Evolutionary conservation across 1,140 invertebrate species (phyloP), one percentile per base, ranked within the genome.

Genomic region (Spodoptera litura): DNA sequence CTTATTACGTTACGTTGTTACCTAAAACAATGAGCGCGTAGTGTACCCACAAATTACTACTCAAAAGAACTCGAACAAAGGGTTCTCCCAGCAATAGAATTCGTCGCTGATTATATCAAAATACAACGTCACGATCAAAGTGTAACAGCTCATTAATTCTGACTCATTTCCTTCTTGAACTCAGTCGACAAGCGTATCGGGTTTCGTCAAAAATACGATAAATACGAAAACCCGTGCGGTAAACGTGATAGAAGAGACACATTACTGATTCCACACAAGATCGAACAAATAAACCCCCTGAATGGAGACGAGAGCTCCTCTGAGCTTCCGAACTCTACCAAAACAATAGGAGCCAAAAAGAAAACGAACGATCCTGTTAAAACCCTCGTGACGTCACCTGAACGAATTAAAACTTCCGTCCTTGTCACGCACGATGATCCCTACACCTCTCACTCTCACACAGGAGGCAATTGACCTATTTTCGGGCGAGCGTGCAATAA

Each of bases 401-500:
- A 91, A 88, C 89, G 91, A 92, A 91, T 92, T 91, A 91, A 88
- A 82, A 84, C 83, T 81, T 86, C 85, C 73, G 75, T 91, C 91
- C 83, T 84, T 89, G 78, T 92, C 87, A 70, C 80, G 74, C 89
- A 56, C 83, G 72, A 83, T 71, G 76, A 76, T 80, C 78, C 72
- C 78, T 52, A 53, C 55, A 68, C 79, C 78, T 90, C 88, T 85
- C 90, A 64, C 87, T 92, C 86, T 78, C 74, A 68, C 86, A 62
- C 52, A 86, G 89, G 88, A 84, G 89, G 91, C 93, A 93, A 93
- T 94, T 94, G 91, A 94, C 93, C 93, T 92, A 94, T 93, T 93
- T 94, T 94, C 90, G 87, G 70, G 87, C 84, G 90, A 87, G 85
- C 85, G 88, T 92, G 90, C 90, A 92, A 94, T 94, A 93, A 93